phyloP scores from a whole-genome alignment of 2,888 invertebrate genomes.

The Andrena praecox region DNA sequence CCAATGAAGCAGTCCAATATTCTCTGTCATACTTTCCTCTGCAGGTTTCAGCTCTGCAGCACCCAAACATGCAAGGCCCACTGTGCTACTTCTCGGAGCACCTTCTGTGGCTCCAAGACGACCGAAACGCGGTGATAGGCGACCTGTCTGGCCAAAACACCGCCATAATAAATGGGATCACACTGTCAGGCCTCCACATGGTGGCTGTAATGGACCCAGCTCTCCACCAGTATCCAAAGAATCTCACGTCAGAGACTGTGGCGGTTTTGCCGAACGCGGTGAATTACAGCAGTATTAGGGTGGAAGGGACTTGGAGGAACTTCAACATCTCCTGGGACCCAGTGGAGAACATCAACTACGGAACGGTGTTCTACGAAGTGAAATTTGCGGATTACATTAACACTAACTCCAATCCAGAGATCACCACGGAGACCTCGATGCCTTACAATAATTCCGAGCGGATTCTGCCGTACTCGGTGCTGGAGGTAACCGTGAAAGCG shows the following conservation, averaged over 20 bases:
- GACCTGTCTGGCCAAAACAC: conserved; percentile 91
- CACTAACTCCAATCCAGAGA: conserved; percentile 86
- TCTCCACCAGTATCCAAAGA: conserved; percentile 88
- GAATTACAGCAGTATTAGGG: conserved; percentile 88
- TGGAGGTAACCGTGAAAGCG: conserved; percentile 91
- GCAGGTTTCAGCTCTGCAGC: conserved; percentile 85
- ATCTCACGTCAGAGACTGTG: conserved; percentile 85
- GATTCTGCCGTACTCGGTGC: conserved; percentile 89
- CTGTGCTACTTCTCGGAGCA: conserved; percentile 93
- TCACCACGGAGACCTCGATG: conserved; percentile 80
- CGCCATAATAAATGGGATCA: conserved; percentile 88
- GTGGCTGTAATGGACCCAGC: conserved; percentile 91
- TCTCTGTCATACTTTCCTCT: conserved; percentile 36
- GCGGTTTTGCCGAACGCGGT: conserved; percentile 92
- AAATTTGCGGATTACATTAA: conserved; percentile 88
- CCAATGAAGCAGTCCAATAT: not conserved
- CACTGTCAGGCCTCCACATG: conserved; percentile 88
- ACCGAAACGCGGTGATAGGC: conserved; percentile 90
- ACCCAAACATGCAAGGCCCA: conserved; percentile 89
- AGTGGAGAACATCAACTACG: conserved; percentile 91
- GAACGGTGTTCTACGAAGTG: conserved; percentile 93
- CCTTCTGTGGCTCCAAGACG: conserved; percentile 93
- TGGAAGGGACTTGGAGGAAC: conserved; percentile 91
- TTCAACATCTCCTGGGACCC: conserved; percentile 95
- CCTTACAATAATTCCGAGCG: conserved; percentile 84